These are phyloP conservation scores for Caradrina clavipalpis DNA, from an alignment of 2,888 invertebrate genomes.

Conservation along the genomic window DNA sequence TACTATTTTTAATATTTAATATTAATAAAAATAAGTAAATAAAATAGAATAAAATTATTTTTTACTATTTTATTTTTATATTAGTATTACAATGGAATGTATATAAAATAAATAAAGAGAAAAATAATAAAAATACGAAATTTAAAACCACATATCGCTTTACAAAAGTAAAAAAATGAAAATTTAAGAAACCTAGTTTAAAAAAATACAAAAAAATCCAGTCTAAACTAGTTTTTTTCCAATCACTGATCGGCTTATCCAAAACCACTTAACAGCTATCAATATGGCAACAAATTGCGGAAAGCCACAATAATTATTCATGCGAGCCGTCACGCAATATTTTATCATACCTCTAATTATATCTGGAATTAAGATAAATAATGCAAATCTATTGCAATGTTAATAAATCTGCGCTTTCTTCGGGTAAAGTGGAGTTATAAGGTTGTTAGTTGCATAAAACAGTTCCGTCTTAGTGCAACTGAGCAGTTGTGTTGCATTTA, in stretches of 20 bases:
- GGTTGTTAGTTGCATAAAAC: slow-evolving; percentile 51
- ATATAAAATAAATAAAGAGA: too few relatives aligned
- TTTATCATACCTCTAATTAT: slow-evolving; percentile 51
- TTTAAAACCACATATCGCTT: too few relatives aligned
- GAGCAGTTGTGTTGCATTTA: slow-evolving; percentile 52
- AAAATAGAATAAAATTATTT: too few relatives aligned
- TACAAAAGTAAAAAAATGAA: too few relatives aligned
- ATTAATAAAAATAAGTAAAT: too few relatives aligned
- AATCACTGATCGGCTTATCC: not conserved
- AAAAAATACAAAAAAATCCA: too few relatives aligned
- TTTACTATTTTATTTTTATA: too few relatives aligned
- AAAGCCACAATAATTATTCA: slow-evolving; percentile 42
- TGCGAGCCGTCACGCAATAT: slow-evolving; percentile 38
- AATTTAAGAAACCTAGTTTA: too few relatives aligned
- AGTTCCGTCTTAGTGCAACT: slow-evolving; percentile 53
- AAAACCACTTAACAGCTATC: slow-evolving; percentile 29
- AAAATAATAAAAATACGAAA: too few relatives aligned
- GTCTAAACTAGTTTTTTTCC: not conserved
- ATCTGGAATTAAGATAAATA: slow-evolving; percentile 54
- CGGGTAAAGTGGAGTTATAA: slow-evolving; percentile 57
- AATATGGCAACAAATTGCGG: slow-evolving; percentile 46
- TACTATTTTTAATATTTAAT: too few relatives aligned
- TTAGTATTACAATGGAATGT: too few relatives aligned
- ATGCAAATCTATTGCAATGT: slow-evolving; percentile 61
- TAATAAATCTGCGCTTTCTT: slow-evolving; percentile 69